Evolutionary conservation across 1,140 invertebrate species (phyloP).

Genomic region (Oryzaephilus surinamensis): DNA sequence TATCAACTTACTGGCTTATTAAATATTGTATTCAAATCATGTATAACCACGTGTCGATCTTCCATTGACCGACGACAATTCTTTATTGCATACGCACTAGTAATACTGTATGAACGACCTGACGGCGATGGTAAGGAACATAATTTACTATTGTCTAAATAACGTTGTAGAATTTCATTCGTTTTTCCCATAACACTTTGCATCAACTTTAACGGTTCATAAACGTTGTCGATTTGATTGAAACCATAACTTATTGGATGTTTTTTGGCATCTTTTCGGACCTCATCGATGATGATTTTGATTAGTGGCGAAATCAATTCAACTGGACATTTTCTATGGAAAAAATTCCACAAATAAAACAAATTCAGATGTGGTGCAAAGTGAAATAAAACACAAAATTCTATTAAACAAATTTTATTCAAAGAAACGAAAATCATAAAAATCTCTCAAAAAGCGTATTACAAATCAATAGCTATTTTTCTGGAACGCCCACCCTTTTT

Average conservation of each 20-base stretch:
- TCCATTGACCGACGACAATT: constrained; percentile 78
- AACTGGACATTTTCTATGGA: constrained; percentile 56
- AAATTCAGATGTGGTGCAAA: constrained; percentile 1
- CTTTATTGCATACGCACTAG: constrained; percentile 56
- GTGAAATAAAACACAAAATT: too few species aligned
- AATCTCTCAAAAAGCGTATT: too few species aligned
- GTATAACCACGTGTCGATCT: constrained; percentile 69
- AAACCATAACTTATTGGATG: constrained; percentile 51
- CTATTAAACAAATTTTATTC: too few species aligned
- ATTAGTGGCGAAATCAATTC: constrained; percentile 52
- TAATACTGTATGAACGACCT: constrained; percentile 37
- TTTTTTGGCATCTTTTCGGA: constrained; percentile 47
- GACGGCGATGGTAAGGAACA: constrained; percentile 42
- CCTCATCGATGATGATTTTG: constrained; percentile 53
- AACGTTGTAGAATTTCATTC: constrained; percentile 55
- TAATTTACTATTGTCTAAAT: constrained; percentile 51
- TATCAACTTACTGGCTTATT: constrained; percentile 46
- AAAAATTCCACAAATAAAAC: constrained; percentile 26
- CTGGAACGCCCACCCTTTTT: constrained; percentile 14
- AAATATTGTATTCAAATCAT: constrained; percentile 58
- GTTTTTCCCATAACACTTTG: constrained; percentile 57
- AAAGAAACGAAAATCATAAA: too few species aligned
- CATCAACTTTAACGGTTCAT: constrained; percentile 59
- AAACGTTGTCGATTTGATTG: constrained; percentile 44
- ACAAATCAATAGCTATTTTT: constrained; percentile 13